Evolutionary conservation across 2,888 invertebrate genomes (phyloP).

Genomic region (Scrobipalpa atriplicella): DNA sequence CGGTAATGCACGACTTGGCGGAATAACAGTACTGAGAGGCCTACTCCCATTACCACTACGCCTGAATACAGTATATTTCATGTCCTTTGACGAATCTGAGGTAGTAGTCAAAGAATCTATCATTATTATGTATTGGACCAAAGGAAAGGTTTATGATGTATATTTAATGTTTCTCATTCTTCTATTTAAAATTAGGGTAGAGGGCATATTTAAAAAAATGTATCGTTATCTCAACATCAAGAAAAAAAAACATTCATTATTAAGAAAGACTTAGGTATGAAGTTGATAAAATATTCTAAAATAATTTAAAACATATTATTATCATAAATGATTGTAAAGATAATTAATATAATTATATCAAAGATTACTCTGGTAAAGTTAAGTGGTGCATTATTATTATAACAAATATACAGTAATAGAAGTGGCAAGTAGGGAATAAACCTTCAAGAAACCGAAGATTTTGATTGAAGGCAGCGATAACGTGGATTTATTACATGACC

Average conservation of each 20-base stretch:
- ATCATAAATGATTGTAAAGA: background rate
- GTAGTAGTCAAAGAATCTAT: too few species aligned
- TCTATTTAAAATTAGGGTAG: too few species aligned
- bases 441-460: slow-evolving; percentile 46
- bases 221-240: too few species aligned
- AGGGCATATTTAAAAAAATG: too few species aligned
- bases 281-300: too few species aligned
- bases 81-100: background rate
- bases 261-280: too few species aligned
- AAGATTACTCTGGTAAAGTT: background rate
- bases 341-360: background rate
- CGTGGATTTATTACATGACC: slow-evolving; percentile 39
- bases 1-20: slow-evolving; percentile 74
- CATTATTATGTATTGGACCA: too few species aligned
- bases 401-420: background rate
- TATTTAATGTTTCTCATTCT: too few species aligned
- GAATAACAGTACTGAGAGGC: slow-evolving; percentile 12
- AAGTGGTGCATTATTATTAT: too few species aligned
- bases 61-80: background rate
- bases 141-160: too few species aligned
- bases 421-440: background rate
- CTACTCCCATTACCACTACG: slow-evolving; percentile 1
- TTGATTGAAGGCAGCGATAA: slow-evolving; percentile 63
- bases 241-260: too few species aligned
- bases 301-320: too few species aligned